Percentiles rank a stretch among this genome's conserved stretches.
phyloP scores from a whole-genome alignment of 1,140 invertebrate genomes.

The Drosophila ogumai region DNA sequence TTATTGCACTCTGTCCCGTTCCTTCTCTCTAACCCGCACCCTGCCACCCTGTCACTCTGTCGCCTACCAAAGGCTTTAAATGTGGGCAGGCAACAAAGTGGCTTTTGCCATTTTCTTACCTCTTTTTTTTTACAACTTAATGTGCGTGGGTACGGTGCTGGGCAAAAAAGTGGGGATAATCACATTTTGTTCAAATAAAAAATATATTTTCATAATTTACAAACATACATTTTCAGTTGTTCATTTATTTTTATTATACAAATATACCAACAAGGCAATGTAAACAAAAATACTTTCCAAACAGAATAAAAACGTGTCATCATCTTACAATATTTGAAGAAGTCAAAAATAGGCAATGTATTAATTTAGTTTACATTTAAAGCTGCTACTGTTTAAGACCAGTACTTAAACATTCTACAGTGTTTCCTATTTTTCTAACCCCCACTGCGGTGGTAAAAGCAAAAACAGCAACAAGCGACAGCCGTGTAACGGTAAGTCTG shows the following conservation, averaged over 20 bases:
- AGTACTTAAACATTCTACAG: too few relatives aligned
- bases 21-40: background rate
- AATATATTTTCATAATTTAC: too few relatives aligned
- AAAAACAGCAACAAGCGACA: constrained; percentile 20
- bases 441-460: constrained; percentile 5
- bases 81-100: constrained; percentile 42
- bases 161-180: background rate
- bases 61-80: constrained; percentile 16
- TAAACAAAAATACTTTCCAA: too few relatives aligned
- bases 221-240: too few relatives aligned
- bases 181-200: too few relatives aligned
- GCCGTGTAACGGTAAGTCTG: constrained; percentile 37
- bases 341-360: too few relatives aligned
- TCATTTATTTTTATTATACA: too few relatives aligned
- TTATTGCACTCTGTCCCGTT: constrained; percentile 19
- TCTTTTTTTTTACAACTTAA: constrained; percentile 13
- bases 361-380: too few relatives aligned
- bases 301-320: too few relatives aligned
- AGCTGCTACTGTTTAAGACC: too few relatives aligned
- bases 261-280: too few relatives aligned
- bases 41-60: constrained; percentile 3
- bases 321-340: too few relatives aligned
- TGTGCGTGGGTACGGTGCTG: constrained; percentile 20
- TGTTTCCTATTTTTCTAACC: background rate
- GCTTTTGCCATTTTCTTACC: constrained; percentile 31